Base-by-base conservation (phyloP, 2,113 vertebrate genomes). In the Anseranas semipalmata region DNA sequence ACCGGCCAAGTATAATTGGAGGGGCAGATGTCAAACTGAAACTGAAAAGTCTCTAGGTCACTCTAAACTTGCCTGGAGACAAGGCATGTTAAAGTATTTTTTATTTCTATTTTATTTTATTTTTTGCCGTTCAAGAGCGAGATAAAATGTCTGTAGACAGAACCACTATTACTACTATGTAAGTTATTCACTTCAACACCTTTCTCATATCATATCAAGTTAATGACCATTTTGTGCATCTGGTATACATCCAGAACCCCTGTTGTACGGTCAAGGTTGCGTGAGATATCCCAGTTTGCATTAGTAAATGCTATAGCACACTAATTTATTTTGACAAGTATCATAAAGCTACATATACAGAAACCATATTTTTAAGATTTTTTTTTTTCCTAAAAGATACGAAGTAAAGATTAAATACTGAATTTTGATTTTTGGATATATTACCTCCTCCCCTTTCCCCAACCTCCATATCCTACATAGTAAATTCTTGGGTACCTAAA, bases 101-200 rank as follows among this genome's bases (percentile, higher is more conserved):
- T 50, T 77, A 21, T 82, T 67, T 46, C 19, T 46, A 15, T 45
- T 18, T 18, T 12, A 30, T 30, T 78, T 22, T 79, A 68, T 67
- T 91, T 90, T 87, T 82, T 18, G 55, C 0, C 30, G 5, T 87
- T 79, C 81, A 88, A 91, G 67, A 81, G 85, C 74, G 81, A 96
- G 93, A 96, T 96, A 95, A 94, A 95, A 73, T 35, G 28, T 82
- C 75, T 74, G 32, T 32, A 87, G 86, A 43, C 74, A 87, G 91
- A 89, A 59, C 55, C 14, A 43, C 63, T 85, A 45, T 91, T 95
- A 87, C 89, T 94, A 93, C 53, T 83, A 15, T 82, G 53, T 71
- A 87, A 92, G 89, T 95, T 96, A 93, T 76, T 96, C 94, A 89
- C 94, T 95, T 97, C 96, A 95, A 89, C 95, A 95, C 92, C 74